Conservation (phyloP, 2,888 invertebrate species). For the Apamea anceps region DNA sequence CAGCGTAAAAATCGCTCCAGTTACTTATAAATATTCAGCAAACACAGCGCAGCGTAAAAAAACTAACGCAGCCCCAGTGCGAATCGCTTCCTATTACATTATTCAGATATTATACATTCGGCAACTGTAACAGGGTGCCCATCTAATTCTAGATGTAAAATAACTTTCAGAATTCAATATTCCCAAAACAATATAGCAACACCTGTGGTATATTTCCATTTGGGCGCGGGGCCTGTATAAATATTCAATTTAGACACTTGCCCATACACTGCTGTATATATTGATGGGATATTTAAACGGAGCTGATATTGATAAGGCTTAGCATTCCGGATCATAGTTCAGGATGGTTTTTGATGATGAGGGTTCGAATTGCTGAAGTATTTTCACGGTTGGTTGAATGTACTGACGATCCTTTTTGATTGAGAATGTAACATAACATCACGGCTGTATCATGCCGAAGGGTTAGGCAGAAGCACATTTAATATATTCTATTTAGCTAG, state of each 20-base stretch:
- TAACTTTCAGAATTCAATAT: conserved; percentile 85
- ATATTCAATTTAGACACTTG: conserved; percentile 80
- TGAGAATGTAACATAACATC: background rate
- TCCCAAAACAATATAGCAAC: conserved; percentile 82
- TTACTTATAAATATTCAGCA: conserved; percentile 17
- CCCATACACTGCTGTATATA: conserved; percentile 66
- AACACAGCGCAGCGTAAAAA: conserved; percentile 42
- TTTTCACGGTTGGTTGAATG: conserved; percentile 3
- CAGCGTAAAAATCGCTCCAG: background rate
- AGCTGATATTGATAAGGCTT: conserved; percentile 30
- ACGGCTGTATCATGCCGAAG: background rate
- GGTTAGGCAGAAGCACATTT: background rate
- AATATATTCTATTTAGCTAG: too few relatives aligned
- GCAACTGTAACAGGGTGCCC: conserved; percentile 63
- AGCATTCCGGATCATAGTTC: conserved; percentile 26
- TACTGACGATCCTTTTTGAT: conserved; percentile 2
- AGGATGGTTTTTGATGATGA: conserved; percentile 12
- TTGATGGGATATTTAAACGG: conserved; percentile 51
- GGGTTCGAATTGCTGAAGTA: conserved; percentile 1
- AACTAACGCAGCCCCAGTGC: conserved; percentile 37
- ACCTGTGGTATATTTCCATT: conserved; percentile 75
- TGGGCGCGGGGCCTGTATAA: conserved; percentile 74
- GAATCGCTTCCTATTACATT: conserved; percentile 64
- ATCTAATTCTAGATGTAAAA: conserved; percentile 83
- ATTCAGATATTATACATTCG: conserved; percentile 72